These are phyloP conservation scores for Idris sp. DNA, from an alignment of 1,140 invertebrate species.

Conservation along the genomic window DNA sequence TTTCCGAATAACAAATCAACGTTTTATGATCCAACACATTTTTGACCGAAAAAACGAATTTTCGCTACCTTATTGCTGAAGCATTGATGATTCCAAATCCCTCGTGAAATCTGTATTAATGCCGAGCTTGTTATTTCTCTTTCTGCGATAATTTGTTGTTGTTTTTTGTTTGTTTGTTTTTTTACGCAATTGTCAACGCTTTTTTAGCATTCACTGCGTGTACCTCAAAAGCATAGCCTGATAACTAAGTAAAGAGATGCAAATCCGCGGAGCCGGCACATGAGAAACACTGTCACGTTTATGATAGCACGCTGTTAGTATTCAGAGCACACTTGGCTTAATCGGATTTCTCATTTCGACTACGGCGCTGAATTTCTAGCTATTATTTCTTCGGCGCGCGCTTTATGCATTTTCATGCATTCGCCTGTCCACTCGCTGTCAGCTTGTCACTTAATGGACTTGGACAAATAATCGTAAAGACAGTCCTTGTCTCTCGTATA, in stretches of 20 bases:
- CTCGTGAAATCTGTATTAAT: too few relatives aligned
- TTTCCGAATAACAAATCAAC: too few relatives aligned
- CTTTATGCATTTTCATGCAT: constrained; percentile 57
- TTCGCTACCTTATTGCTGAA: too few relatives aligned
- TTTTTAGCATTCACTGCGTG: constrained; percentile 25
- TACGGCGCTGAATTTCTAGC: constrained; percentile 51
- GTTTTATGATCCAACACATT: too few relatives aligned
- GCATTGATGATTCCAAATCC: too few relatives aligned
- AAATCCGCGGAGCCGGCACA: constrained; percentile 34
- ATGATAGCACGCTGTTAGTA: constrained; percentile 58
- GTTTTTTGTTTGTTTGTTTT: not conserved
- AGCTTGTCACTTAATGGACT: constrained; percentile 37
- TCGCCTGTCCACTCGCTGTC: constrained; percentile 43
- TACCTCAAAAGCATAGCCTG: constrained; percentile 16
- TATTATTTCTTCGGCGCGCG: constrained; percentile 52
- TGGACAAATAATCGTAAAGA: constrained; percentile 31
- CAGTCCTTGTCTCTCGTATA: too few relatives aligned
- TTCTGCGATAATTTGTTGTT: too few relatives aligned
- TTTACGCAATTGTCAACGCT: constrained; percentile 1
- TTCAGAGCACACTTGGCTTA: constrained; percentile 61
- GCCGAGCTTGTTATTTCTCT: too few relatives aligned
- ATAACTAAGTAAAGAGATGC: constrained; percentile 51
- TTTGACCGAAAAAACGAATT: too few relatives aligned
- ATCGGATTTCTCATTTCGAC: constrained; percentile 62
- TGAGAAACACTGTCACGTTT: constrained; percentile 57